These are phyloP conservation scores for zebrafish (Danio rerio) DNA, from an alignment of 2,113 vertebrate genomes.

Conservation along the genomic window GRCz12tu NC_133195.1:16583001-16583500, in stretches of 20 bases:
- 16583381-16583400: conserved; percentile 20
- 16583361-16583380: conserved; percentile 22
- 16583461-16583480: background rate
- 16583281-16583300: conserved; percentile 21
- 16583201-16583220: conserved; percentile 29
- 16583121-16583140: conserved; percentile 26
- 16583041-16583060: background rate
- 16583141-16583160: conserved; percentile 6
- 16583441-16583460: background rate
- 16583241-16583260: background rate
- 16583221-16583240: background rate
- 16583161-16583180: conserved; percentile 23
- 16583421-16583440: background rate
- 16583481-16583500: background rate
- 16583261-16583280: conserved; percentile 18
- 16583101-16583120: background rate
- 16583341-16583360: conserved; percentile 14
- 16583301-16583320: conserved; percentile 2
- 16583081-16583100: conserved; percentile 16
- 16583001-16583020: too few relatives aligned
- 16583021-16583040: background rate
- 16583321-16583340: conserved; percentile 30
- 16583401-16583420: conserved; percentile 22
- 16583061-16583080: background rate
- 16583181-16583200: background rate